Evolutionary conservation across 1,140 invertebrate species (phyloP).

Genomic region (Lepidurus arcticus): DNA sequence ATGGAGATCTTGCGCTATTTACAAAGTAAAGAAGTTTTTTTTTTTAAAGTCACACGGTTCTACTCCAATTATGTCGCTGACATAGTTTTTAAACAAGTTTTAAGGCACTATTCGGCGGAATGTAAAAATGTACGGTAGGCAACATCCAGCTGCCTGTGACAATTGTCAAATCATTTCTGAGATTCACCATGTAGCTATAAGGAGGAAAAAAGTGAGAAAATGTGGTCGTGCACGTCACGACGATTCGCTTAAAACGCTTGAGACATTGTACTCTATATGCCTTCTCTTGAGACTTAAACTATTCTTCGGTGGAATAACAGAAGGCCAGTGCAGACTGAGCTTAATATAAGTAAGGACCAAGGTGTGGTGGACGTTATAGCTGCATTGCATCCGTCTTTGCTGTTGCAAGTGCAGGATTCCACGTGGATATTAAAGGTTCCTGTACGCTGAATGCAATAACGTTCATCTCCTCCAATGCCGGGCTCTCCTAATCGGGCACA

Average conservation of each 20-base stretch:
- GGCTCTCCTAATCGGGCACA: constrained; percentile 86
- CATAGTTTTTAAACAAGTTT: too few species aligned
- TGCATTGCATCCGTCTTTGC: constrained; percentile 82
- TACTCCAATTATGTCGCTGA: background rate
- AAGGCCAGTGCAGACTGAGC: constrained; percentile 16
- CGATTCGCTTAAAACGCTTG: background rate
- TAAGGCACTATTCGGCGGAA: background rate
- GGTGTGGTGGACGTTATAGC: constrained; percentile 40
- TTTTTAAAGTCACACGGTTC: background rate
- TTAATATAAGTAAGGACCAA: constrained; percentile 22
- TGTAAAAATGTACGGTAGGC: background rate
- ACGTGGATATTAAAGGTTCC: constrained; percentile 89
- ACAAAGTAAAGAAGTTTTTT: background rate
- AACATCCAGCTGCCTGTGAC: background rate
- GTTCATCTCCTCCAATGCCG: constrained; percentile 79
- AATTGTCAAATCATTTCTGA: background rate
- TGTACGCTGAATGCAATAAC: constrained; percentile 82
- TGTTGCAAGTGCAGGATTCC: constrained; percentile 88
- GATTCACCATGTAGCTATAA: background rate
- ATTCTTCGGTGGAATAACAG: background rate
- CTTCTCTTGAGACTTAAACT: background rate
- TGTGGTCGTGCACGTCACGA: background rate
- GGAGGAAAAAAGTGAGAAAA: background rate
- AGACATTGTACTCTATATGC: background rate
- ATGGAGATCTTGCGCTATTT: background rate